Conservation (phyloP, 1,140 invertebrate species). For the Cotesia typhae region DNA sequence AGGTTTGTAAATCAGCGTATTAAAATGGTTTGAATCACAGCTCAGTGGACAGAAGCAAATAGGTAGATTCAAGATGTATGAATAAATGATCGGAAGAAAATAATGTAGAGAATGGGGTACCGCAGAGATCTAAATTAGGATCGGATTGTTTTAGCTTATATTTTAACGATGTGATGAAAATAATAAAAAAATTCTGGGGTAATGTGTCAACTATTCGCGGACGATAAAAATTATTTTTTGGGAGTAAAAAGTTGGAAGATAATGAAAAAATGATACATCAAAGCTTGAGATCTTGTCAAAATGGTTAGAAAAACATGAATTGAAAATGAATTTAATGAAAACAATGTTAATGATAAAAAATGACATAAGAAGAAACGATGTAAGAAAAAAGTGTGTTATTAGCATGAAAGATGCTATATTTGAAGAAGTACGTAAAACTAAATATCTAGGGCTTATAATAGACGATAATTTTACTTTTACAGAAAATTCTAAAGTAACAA, state of each 20-base stretch:
- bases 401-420: not conserved
- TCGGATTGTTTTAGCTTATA: slow-evolving; percentile 28
- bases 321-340: slow-evolving; percentile 22
- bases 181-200: not conserved
- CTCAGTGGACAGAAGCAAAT: slow-evolving; percentile 3
- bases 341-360: slow-evolving; percentile 28
- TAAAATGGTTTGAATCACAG: slow-evolving; percentile 34
- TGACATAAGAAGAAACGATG: not conserved
- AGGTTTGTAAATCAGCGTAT: slow-evolving; percentile 9
- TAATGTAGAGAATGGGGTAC: slow-evolving; percentile 18
- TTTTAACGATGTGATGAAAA: slow-evolving; percentile 15
- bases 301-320: slow-evolving; percentile 20
- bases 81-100: not conserved
- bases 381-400: not conserved
- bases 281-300: slow-evolving; percentile 6
- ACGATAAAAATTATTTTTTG: slow-evolving; percentile 34
- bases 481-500: not conserved
- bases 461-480: not conserved
- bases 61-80: not conserved
- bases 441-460: not conserved
- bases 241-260: slow-evolving; percentile 2
- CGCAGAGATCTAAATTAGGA: slow-evolving; percentile 29
- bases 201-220: slow-evolving; percentile 32
- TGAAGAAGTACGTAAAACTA: not conserved
- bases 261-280: slow-evolving; percentile 2